Evolutionary conservation across 2,888 invertebrate genomes (phyloP).

Genomic region (Drosophila anomelani): DNA sequence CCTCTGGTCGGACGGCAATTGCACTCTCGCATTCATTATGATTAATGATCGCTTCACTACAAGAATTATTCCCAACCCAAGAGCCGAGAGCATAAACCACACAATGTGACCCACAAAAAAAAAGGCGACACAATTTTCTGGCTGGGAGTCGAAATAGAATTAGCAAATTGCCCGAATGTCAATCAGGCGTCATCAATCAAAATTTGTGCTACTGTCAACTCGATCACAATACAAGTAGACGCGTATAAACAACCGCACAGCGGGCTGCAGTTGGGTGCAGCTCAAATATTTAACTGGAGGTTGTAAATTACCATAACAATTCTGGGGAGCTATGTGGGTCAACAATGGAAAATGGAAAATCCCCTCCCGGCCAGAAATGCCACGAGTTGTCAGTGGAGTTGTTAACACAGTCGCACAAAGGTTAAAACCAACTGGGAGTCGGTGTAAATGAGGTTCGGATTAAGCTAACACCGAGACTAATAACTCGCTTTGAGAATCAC

Average conservation of each 20-base stretch:
- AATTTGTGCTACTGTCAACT: slow-evolving; percentile 76
- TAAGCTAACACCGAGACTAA: slow-evolving; percentile 17
- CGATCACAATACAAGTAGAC: slow-evolving; percentile 60
- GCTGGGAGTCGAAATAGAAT: slow-evolving; percentile 62
- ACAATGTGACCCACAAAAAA: slow-evolving; percentile 45
- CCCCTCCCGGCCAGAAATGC: slow-evolving; percentile 30
- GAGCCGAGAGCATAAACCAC: slow-evolving; percentile 40
- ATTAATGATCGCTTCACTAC: slow-evolving; percentile 60
- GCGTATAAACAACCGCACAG: slow-evolving; percentile 46
- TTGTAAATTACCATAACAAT: slow-evolving; percentile 75
- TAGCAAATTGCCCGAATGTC: slow-evolving; percentile 79
- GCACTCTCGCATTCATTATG: slow-evolving; percentile 62
- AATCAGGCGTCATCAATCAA: slow-evolving; percentile 77
- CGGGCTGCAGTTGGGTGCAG: slow-evolving; percentile 59
- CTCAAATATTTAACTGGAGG: slow-evolving; percentile 55
- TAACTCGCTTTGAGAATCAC: slow-evolving; percentile 12
- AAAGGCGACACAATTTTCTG: slow-evolving; percentile 58
- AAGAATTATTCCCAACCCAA: slow-evolving; percentile 16
- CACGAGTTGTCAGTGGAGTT: slow-evolving; percentile 33
- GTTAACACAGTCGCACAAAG: slow-evolving; percentile 35
- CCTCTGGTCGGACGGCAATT: slow-evolving; percentile 50
- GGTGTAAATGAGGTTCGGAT: slow-evolving; percentile 36
- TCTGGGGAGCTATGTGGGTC: slow-evolving; percentile 64
- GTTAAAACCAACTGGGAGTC: slow-evolving; percentile 14
- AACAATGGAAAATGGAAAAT: slow-evolving; percentile 53